Conservation (phyloP, 1,140 invertebrate genomes). For the Lepidostoma basale region DNA sequence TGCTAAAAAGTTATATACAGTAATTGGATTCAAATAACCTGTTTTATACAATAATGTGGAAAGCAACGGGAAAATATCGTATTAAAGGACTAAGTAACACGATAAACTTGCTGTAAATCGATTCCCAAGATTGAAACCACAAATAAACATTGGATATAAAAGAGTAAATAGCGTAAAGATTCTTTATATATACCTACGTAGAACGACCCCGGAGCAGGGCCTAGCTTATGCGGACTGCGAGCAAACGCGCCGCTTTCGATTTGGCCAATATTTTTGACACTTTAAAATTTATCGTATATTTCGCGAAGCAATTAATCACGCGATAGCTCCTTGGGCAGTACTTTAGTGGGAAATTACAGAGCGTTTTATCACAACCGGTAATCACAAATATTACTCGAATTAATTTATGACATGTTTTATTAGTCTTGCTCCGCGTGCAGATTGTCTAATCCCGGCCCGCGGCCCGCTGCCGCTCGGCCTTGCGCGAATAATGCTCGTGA, state of each 20-base stretch:
- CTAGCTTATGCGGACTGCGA: not conserved
- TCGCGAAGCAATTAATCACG: constrained; percentile 24
- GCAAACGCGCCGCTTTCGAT: not conserved
- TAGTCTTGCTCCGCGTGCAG: not conserved
- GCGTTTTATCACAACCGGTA: constrained; percentile 28
- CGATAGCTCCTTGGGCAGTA: constrained; percentile 20
- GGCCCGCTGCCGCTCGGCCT: not conserved
- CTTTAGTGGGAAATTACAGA: constrained; percentile 30
- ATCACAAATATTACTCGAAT: constrained; percentile 20
- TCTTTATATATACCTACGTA: not conserved
- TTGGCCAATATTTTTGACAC: not conserved
- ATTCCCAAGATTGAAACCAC: not conserved
- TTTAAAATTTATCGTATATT: not conserved
- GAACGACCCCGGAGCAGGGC: not conserved
- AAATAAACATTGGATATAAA: no score
- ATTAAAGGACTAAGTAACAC: not conserved
- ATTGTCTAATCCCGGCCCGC: constrained; percentile 1
- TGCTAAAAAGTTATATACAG: no score
- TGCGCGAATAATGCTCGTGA: not conserved
- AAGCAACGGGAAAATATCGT: no score
- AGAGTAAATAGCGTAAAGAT: no score
- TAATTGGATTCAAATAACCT: no score
- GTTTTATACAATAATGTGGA: no score
- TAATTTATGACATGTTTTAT: constrained; percentile 40
- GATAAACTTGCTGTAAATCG: not conserved